Evolutionary conservation across 2,797 vertebrate genomes (phyloP), one percentile per base, ranked within the genome.

Genomic region (Garrulus glandarius): DNA sequence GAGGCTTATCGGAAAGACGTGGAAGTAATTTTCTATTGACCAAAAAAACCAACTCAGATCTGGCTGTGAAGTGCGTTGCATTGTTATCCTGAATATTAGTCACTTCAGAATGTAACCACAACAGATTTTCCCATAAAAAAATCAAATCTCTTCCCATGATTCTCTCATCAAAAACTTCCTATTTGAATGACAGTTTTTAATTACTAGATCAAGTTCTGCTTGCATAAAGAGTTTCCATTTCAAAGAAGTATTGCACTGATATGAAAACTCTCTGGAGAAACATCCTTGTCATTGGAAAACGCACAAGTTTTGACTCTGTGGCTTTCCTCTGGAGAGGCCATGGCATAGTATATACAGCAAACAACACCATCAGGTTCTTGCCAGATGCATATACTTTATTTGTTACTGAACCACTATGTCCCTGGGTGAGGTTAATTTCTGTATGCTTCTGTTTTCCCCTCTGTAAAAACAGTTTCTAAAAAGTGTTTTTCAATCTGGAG

Each of bases 151-250:
- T 92, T 93, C 95, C 89, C 94, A 92, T 93, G 91, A 81, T 92
- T 94, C 92, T 93, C 77, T 86, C 43, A 94, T 88, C 77, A 88
- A 94, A 86, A 95, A 82, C 87, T 86, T 94, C 91, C 83, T 34
- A 88, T 93, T 94, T 95, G 93, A 97, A 96, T 94, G 90, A 91
- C 79, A 93, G 56, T 84, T 94, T 95, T 94, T 94, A 96, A 96
- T 96, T 95, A 97, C 91, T 79, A 95, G 87, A 94, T 88, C 59
- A 79, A 93, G 91, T 88, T 93, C 70, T 82, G 91, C 91, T 88
- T 92, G 89, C 92, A 96, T 63, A 84, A 87, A 94, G 89, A 88
- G 93, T 70, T 96, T 97, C 83, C 69, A 94, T 95, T 95, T 97
- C 94, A 97, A 97, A 95, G 93, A 60, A 67, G 64, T 49, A 70